Base-by-base conservation (phyloP, 2,113 vertebrate species). In the Ictidomys tridecemlineatus region DNA sequence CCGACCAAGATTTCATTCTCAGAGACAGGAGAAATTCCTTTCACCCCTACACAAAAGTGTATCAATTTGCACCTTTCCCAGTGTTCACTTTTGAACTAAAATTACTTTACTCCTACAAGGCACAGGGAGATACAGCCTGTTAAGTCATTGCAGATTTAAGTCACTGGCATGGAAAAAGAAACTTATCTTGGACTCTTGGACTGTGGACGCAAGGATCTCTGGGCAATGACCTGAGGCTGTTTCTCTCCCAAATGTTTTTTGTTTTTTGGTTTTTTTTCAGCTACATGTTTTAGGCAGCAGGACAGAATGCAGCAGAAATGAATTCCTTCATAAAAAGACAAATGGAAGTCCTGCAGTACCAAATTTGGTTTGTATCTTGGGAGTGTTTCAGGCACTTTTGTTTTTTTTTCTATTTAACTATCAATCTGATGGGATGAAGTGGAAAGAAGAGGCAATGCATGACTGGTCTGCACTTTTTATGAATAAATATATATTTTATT, bases 401-500 rank as follows among this genome's bases (percentile, higher is more conserved):
- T 72, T 51, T 70, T 42, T 45, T 45, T 79, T 45, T 39, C n/a
- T 32, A 61, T 39, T 91, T 91, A 78, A 39, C 32, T 78, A 83
- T 78, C 17, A 85, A 83, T 63, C 74, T 65, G n/a, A 80, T 63
- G 16, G 30, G 6, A 34, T 87, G 26, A 91, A 96, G 48, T 91
- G 26, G 69, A 92, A 56, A 24, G 1, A 94, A 87, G 48, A 93
- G 7, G 8, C 0, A 32, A 76, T 48, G 30, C 65, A 84, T 93
- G 89, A 53, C 37, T 67, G 65, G 58, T 37, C 72, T 45, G 14
- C 20, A 74, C 34, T n/a, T 67, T 95, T 96, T 67, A 82, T 42
- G 11, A 89, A 69, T 90, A 97, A 91, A 76, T 85, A 86, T 58
- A 83, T 58, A 85, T 76, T 94, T 91, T n/a, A 70, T 51, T 74